Evolutionary conservation across 2,888 invertebrate genomes (phyloP).

Genomic region (Dasypolia templi): DNA sequence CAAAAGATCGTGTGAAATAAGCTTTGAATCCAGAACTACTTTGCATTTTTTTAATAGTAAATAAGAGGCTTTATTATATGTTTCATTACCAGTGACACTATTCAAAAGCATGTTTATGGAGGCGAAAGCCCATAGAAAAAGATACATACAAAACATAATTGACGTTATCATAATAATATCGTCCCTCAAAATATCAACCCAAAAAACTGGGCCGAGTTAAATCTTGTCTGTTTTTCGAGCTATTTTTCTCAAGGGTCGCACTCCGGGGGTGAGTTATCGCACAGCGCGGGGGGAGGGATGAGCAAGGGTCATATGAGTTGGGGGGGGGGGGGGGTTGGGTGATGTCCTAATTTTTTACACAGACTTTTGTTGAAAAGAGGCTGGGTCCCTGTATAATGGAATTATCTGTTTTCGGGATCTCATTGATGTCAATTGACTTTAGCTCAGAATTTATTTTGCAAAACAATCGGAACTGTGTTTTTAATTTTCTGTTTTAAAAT

Average conservation of each 20-base stretch:
- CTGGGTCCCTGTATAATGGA: conserved; percentile 69
- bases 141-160: conserved; percentile 4
- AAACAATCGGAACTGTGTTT: conserved; percentile 33
- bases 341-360: conserved; percentile 87
- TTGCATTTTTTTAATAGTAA: too few relatives aligned
- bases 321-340: too few relatives aligned
- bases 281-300: conserved; percentile 34
- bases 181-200: conserved; percentile 62
- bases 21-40: background rate
- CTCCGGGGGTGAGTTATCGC: conserved; percentile 69
- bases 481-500: conserved; percentile 23
- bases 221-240: conserved; percentile 88
- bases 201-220: conserved; percentile 81
- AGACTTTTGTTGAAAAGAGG: conserved; percentile 84
- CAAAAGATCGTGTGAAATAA: background rate
- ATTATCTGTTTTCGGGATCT: conserved; percentile 68
- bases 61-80: background rate
- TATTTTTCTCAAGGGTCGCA: conserved; percentile 89
- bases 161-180: conserved; percentile 59
- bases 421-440: conserved; percentile 69
- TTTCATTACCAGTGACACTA: background rate
- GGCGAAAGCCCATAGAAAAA: background rate
- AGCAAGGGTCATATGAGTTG: conserved; percentile 55
- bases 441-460: conserved; percentile 17
- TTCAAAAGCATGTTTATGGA: background rate